Evolutionary conservation across 2,113 vertebrate species (phyloP).

Genomic region (Cyphomyrus discorhynchus): DNA sequence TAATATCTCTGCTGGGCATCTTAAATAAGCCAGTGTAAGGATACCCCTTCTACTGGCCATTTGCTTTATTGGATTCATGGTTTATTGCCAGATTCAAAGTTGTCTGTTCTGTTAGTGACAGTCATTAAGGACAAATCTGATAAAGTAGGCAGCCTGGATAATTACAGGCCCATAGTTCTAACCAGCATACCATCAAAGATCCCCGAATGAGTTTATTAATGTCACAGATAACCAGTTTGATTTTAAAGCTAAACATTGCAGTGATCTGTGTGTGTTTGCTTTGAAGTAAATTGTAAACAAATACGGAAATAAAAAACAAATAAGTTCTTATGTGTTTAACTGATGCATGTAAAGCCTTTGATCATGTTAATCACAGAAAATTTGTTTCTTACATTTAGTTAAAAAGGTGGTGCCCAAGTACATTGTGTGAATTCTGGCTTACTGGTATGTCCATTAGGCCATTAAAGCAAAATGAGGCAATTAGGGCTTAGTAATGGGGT

Average conservation of each 20-base stretch:
- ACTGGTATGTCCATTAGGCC: background rate
- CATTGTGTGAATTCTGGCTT: background rate
- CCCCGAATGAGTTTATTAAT: background rate
- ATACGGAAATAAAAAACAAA: background rate
- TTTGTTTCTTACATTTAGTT: background rate
- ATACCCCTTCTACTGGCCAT: background rate
- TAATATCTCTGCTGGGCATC: background rate
- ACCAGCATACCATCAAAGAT: background rate
- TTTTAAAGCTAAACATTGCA: background rate
- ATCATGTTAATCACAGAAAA: background rate
- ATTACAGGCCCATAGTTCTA: background rate
- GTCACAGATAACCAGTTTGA: background rate
- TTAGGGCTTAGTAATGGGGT: background rate
- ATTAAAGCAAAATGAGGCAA: background rate
- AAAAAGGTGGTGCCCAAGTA: background rate
- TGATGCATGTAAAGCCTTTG: conserved; percentile 6
- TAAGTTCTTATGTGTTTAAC: background rate
- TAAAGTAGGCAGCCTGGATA: background rate
- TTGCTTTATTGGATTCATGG: background rate
- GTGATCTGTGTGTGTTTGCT: background rate
- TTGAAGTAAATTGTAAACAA: background rate
- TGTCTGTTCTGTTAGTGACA: background rate
- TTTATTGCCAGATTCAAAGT: background rate
- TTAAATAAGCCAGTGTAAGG: background rate
- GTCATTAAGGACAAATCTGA: background rate